Evolutionary conservation across 2,888 invertebrate species (phyloP), one percentile per base, ranked within the genome.

Genomic region (Nymphalis polychloros): DNA sequence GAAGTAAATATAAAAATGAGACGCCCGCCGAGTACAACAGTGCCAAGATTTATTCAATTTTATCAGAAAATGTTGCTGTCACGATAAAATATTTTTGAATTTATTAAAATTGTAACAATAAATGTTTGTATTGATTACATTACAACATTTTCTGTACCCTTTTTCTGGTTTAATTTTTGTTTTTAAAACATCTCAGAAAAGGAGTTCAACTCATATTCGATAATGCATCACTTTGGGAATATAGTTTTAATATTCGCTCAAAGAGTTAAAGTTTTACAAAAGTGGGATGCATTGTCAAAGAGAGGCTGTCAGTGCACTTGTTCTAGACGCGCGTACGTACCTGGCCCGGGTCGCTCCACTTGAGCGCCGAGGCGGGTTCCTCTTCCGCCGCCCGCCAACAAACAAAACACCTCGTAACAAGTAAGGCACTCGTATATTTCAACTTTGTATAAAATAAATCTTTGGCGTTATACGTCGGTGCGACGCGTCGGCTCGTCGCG

Each of bases 261-360:
- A 10, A 13, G 41, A 13, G 41, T 41, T 41, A 13, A 41, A 41
- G 2, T 41, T 3, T 41, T 41, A 13, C 13, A 41, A 41, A 41
- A 53, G 53, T 20, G 10, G 53, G 27, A 64, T 60, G 60, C 68
- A 68, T 53, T 31, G 53, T 53, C 53, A 53, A 53, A 61, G 46
- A 67, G 65, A 64, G 69, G 71, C 49, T n/a, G n/a, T 27, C 7
- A 16, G 79, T 79, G 81, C 81, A 83, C 82, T 87, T 87, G 88
- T 88, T 76, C 85, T 84, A 76, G 88, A 81, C 88, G 84, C 81
- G 88, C 85, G 88, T 85, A 95, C 93, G 94, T 95, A 95, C 95
- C 95, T 96, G 94, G 95, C 95, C 95, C 95, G 94, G 94, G 94
- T 94, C 95, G 93, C 95, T 95, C 95, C 84, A 94, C 95, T 95